phyloP scores from a whole-genome alignment of 1,140 invertebrate genomes.

The Nasonia vitripennis region DNA sequence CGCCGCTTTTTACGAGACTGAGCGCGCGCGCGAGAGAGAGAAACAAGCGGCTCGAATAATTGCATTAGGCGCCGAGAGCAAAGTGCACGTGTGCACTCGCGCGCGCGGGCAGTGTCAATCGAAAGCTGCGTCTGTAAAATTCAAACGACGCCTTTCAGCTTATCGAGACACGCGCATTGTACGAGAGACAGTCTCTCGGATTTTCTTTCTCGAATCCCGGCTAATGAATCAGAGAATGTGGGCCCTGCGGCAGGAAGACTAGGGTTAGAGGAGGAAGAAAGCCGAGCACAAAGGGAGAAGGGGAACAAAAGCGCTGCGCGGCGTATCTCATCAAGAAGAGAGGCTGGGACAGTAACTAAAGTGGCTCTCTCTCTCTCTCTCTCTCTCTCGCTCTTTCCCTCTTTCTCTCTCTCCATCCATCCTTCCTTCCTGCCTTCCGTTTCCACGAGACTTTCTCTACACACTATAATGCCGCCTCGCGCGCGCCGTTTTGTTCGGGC shows the following conservation, averaged over 20 bases:
- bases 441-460: not conserved
- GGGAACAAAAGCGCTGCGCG: constrained; percentile 22
- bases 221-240: constrained; percentile 46
- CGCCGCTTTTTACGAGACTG: constrained; percentile 47
- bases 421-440: constrained; percentile 38
- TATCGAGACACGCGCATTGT: not conserved
- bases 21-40: not conserved
- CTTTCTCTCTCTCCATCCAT: constrained; percentile 25
- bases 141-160: constrained; percentile 19
- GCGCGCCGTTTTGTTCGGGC: not conserved
- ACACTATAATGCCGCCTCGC: not conserved
- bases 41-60: constrained; percentile 59
- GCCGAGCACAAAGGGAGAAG: not conserved
- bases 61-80: constrained; percentile 58
- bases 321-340: constrained; percentile 48
- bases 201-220: constrained; percentile 39
- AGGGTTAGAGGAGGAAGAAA: constrained; percentile 6
- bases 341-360: constrained; percentile 38
- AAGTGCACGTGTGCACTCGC: constrained; percentile 16
- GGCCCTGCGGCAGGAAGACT: not conserved
- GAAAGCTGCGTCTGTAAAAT: constrained; percentile 35
- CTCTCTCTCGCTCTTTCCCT: constrained; percentile 27
- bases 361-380: constrained; percentile 28
- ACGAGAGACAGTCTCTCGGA: not conserved
- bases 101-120: not conserved